A percentile compares a stretch with the other conserved stretches of the same genome.
phyloP scores from a whole-genome alignment of 2,797 vertebrate species.

The Microctenopoma lineatum region DNA sequence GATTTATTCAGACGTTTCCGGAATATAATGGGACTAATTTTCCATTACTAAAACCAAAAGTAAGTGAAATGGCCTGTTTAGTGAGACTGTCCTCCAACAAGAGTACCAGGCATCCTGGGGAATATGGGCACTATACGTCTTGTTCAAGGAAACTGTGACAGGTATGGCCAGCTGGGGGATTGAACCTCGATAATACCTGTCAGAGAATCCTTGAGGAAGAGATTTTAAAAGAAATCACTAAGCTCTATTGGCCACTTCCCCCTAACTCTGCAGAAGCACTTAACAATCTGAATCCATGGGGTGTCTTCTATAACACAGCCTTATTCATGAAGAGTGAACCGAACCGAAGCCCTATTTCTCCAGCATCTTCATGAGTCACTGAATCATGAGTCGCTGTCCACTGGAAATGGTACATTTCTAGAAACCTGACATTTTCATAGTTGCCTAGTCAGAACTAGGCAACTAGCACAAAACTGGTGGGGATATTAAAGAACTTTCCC shows the following conservation, averaged over 20 bases:
- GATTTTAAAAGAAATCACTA: conserved; percentile 39
- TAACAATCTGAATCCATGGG: conserved; percentile 10
- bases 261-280: conserved; percentile 20
- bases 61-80: conserved; percentile 14
- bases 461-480: too few relatives aligned
- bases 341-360: too few relatives aligned
- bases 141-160: conserved; percentile 57
- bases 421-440: too few relatives aligned
- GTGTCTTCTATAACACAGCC: background rate
- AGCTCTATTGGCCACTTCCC: conserved; percentile 18
- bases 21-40: conserved; percentile 25
- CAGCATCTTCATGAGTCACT: too few relatives aligned
- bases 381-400: too few relatives aligned
- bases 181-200: conserved; percentile 41
- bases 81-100: conserved; percentile 15
- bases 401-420: too few relatives aligned
- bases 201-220: conserved; percentile 46
- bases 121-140: conserved; percentile 39
- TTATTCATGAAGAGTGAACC: too few relatives aligned
- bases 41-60: conserved; percentile 25
- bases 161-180: conserved; percentile 27
- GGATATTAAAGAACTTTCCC: too few relatives aligned
- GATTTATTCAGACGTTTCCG: conserved; percentile 3
- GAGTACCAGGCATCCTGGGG: conserved; percentile 13
- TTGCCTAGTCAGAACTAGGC: too few relatives aligned